A percentile compares a stretch with the other conserved stretches of the same genome.
Evolutionary conservation across 2,888 invertebrate species (phyloP).

Genomic region (Thymelicus acteon): DNA sequence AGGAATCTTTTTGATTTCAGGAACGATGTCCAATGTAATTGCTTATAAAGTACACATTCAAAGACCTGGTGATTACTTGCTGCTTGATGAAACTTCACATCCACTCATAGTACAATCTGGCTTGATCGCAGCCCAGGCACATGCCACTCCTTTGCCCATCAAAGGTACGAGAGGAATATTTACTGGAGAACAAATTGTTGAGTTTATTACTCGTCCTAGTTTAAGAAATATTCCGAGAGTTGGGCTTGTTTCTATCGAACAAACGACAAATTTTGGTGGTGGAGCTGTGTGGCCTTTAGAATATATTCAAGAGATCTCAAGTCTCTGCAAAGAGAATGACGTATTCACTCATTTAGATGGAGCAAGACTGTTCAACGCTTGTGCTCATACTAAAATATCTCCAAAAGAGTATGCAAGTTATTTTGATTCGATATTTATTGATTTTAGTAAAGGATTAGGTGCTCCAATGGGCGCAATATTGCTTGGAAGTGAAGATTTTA

Average conservation of each 20-base stretch:
- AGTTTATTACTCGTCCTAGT: constrained; percentile 1
- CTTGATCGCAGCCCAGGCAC: constrained; percentile 1
- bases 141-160: constrained; percentile 1
- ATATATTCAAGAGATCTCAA: constrained; percentile 1
- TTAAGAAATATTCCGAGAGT: constrained; percentile 1
- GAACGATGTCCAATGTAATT: constrained; percentile 1
- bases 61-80: constrained; percentile 1
- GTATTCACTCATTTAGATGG: constrained; percentile 1
- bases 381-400: constrained; percentile 1
- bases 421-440: too few relatives aligned
- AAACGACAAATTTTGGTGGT: constrained; percentile 1
- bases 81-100: constrained; percentile 1
- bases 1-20: constrained; percentile 1
- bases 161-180: constrained; percentile 1
- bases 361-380: constrained; percentile 1
- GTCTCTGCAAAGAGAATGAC: constrained; percentile 1
- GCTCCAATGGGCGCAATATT: constrained; percentile 1
- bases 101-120: constrained; percentile 1
- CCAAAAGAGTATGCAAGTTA: constrained; percentile 1
- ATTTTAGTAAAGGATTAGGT: constrained; percentile 1
- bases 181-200: constrained; percentile 1
- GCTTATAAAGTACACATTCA: constrained; percentile 1
- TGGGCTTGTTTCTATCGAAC: constrained; percentile 1
- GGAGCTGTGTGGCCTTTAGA: constrained; percentile 1
- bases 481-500: constrained; percentile 1